These are phyloP conservation scores for Strix aluco DNA, from an alignment of 2,113 vertebrate species.

Conservation along the genomic window DNA sequence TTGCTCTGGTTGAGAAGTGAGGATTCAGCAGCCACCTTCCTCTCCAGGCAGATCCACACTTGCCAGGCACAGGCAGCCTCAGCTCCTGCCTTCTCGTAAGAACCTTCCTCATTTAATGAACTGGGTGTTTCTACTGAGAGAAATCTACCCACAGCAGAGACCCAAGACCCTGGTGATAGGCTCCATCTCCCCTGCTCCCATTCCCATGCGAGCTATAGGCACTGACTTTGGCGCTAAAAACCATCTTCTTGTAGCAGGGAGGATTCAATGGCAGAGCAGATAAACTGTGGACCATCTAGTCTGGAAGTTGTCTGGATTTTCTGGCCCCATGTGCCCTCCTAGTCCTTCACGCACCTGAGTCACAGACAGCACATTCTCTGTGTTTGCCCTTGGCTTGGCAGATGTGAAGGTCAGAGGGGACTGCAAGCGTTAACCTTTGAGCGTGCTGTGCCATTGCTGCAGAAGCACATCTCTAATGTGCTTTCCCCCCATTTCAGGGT, in stretches of 20 bases:
- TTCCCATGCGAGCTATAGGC: accelerated
- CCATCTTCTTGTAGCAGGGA: neutral
- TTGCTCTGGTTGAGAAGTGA: neutral
- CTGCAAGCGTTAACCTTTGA: neutral
- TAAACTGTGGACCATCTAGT: neutral
- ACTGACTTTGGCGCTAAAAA: neutral
- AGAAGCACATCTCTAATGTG: neutral
- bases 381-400: accelerated
- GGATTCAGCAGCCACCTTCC: neutral
- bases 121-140: neutral
- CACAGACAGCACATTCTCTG: neutral
- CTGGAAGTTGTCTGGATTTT: neutral
- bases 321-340: neutral
- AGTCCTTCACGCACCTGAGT: neutral
- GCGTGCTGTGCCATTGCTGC: neutral
- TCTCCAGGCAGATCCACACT: neutral
- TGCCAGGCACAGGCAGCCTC: neutral
- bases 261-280: neutral
- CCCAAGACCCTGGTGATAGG: neutral
- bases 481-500: neutral
- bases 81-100: neutral
- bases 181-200: neutral
- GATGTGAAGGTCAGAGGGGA: conserved; percentile 12
- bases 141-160: neutral
- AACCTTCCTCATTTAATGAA: neutral